Conservation (phyloP, 2,113 vertebrate species). For the Panthera leo region DNA sequence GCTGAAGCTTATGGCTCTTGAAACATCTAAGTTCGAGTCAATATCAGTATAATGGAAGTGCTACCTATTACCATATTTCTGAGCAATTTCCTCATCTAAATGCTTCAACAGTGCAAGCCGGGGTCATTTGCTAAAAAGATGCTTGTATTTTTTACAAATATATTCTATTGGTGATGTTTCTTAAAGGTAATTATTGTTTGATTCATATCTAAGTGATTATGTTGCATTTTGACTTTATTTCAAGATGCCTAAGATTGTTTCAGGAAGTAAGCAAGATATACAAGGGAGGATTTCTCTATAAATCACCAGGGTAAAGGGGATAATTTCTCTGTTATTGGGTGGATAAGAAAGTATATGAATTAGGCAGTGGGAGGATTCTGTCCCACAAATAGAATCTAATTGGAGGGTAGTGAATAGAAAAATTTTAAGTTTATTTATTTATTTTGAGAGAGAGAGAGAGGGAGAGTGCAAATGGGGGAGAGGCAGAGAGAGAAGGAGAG, state of each 20-base stretch:
- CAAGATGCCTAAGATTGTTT: not conserved
- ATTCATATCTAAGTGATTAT: not conserved
- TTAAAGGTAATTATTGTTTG: not conserved
- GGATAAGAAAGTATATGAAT: not conserved
- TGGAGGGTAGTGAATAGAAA: not conserved
- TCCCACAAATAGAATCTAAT: not conserved
- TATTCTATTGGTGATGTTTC: not conserved
- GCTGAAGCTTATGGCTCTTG: not conserved
- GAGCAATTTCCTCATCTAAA: conserved; percentile 21
- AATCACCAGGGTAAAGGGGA: not conserved
- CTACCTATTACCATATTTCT: not conserved
- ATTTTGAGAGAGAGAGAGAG: too few relatives aligned
- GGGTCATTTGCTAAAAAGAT: not conserved
- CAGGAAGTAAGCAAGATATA: not conserved
- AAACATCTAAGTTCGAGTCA: not conserved
- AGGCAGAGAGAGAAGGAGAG: too few relatives aligned
- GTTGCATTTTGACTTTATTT: not conserved
- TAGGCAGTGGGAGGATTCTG: not conserved
- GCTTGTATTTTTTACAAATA: conserved; percentile 9
- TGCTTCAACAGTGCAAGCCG: not conserved
- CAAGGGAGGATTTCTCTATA: not conserved
- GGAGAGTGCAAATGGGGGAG: too few relatives aligned
- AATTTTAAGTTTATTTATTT: too few relatives aligned
- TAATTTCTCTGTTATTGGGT: not conserved
- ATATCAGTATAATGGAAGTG: not conserved